Evolutionary conservation across 1,140 invertebrate genomes (phyloP), one percentile per base, ranked within the genome.

Genomic region (Scaptomyza montana): DNA sequence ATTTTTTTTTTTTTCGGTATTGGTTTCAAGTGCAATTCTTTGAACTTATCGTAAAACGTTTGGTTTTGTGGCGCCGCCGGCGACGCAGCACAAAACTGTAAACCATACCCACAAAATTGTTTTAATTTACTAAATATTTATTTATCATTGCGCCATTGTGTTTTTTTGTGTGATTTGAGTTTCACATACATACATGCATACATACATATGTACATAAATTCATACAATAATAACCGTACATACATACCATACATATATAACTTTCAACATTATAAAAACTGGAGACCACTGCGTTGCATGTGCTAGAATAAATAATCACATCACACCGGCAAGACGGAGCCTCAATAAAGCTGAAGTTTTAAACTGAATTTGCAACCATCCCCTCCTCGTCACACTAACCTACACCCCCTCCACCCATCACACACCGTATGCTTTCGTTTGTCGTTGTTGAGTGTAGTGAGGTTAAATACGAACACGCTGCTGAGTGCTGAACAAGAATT

Each of bases 391-490:
- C 33, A 19, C 1, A 16, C 53, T 19, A 3, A 12, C 33, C 33
- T 1, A 1, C 12, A 2, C 30, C 16, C 13, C 9, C 30, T 9
- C 12, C 3, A 0, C 45, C 25, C 12, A 3, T 39, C 7, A 45
- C 36, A 49, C 36, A 16, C 54, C 46, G 39, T 57, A 45, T 28
- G 50, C 28, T 54, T 8, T 43, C 8, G 51, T 54, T 60, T 69
- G 5, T 46, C n/a, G 8, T 10, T 36, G 10, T 62, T 54, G 0
- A 30, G 5, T 43, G 1, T 36, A 39, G 9, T 59, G 74, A 73
- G 69, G 69, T 74, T 77, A 67, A 47, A 13, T 30, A 60, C 69
- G 57, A 60, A 53, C 13, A 33, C 50, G 21, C 39, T 12, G 49
- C 53, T 59, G 10, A 16, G 33, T 64, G 46, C 1, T 54, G 2